Percentiles rank a stretch among this genome's conserved stretches.
These are phyloP conservation scores for Allophyes oxyacanthae DNA, from an alignment of 2,888 invertebrate species.

Conservation along the genomic window DNA sequence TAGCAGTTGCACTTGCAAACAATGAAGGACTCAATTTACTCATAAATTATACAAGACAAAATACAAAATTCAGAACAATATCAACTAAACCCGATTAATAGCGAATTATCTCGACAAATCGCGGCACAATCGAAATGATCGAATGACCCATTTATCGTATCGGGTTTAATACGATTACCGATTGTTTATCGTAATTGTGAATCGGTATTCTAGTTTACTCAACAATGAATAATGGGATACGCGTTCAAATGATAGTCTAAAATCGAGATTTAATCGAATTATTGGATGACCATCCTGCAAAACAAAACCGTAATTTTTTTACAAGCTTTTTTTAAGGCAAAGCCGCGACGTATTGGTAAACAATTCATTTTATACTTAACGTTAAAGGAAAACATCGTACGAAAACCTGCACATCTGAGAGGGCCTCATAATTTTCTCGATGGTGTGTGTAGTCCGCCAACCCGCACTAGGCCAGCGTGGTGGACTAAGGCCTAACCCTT, in stretches of 20 bases:
- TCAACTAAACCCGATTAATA: constrained; percentile 41
- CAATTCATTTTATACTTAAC: too few species aligned
- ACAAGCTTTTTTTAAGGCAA: too few species aligned
- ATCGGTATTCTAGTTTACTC: constrained; percentile 45
- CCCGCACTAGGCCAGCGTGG: too few species aligned
- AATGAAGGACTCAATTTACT: neutral
- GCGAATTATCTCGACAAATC: constrained; percentile 52
- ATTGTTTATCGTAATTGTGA: constrained; percentile 55
- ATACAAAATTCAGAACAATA: constrained; percentile 33
- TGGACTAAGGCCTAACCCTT: too few species aligned
- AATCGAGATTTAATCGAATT: constrained; percentile 42
- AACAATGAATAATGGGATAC: constrained; percentile 52
- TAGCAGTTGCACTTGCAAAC: too few species aligned
- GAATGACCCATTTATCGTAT: constrained; percentile 59
- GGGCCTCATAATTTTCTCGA: too few species aligned
- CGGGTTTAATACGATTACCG: constrained; percentile 49
- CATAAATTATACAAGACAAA: constrained; percentile 20
- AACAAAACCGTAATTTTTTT: too few species aligned
- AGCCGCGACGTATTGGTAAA: too few species aligned
- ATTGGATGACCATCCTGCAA: constrained; percentile 27
- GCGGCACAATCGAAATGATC: constrained; percentile 53
- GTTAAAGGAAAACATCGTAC: too few species aligned
- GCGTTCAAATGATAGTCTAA: constrained; percentile 37
- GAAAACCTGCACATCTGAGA: too few species aligned
- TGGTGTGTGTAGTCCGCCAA: too few species aligned